Percentiles rank a stretch among this genome's conserved stretches.
These are phyloP conservation scores for Eleginops maclovinus DNA, from an alignment of 2,113 vertebrate species.

Conservation along the genomic window DNA sequence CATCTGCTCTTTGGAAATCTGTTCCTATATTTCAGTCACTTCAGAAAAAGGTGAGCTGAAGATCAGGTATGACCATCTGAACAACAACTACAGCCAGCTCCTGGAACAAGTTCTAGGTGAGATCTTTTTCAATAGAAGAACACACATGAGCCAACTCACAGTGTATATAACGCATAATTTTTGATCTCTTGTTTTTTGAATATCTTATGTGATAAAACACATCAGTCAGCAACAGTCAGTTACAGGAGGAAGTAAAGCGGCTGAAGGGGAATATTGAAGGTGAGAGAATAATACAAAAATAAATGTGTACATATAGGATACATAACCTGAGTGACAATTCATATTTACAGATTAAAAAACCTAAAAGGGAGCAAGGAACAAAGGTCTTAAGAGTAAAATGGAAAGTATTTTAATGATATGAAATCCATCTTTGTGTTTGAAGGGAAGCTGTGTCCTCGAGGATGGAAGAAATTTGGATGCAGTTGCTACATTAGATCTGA, in stretches of 20 bases:
- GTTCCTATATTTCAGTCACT: not conserved
- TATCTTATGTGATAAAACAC: not conserved
- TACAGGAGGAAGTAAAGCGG: slow-evolving; percentile 13
- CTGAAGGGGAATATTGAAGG: not conserved
- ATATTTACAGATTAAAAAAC: not conserved
- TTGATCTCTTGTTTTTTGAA: too few species aligned
- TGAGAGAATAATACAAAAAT: not conserved
- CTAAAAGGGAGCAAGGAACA: not conserved
- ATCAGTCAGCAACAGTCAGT: not conserved
- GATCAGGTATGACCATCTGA: not conserved
- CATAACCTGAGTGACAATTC: too few species aligned
- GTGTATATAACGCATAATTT: not conserved
- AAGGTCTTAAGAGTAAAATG: too few species aligned
- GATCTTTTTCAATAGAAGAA: too few species aligned
- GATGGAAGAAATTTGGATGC: not conserved
- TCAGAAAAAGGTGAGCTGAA: not conserved
- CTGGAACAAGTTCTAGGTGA: too few species aligned
- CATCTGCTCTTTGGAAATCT: too few species aligned
- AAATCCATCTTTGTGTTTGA: not conserved
- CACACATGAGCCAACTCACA: not conserved
- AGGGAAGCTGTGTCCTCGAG: slow-evolving; percentile 8
- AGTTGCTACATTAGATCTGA: slow-evolving; percentile 28
- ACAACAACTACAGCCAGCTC: not conserved
- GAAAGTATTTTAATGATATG: too few species aligned
- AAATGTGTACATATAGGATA: too few species aligned